Conservation (phyloP, 2,797 vertebrate species). For the Lycodopsis pacificus region DNA sequence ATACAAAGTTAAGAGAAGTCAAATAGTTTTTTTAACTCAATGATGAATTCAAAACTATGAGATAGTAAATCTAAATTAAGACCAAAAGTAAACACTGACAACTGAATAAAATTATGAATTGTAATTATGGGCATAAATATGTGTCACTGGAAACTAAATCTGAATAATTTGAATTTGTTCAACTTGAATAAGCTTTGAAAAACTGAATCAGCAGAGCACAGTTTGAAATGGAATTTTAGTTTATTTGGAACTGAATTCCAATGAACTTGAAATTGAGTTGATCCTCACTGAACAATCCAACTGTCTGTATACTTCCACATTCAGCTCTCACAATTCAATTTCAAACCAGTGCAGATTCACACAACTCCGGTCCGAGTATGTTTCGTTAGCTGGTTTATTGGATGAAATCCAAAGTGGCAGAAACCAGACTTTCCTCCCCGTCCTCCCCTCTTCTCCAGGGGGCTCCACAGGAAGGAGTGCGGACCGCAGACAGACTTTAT, state of each 20-base stretch:
- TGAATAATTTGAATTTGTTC: background rate
- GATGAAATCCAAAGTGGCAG: background rate
- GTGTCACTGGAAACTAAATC: background rate
- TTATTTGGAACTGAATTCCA: background rate
- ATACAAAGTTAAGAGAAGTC: background rate
- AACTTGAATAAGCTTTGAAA: background rate
- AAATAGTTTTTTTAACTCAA: background rate
- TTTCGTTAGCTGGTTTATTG: background rate
- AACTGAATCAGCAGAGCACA: background rate
- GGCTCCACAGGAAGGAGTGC: rapidly evolving
- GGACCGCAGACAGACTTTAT: rapidly evolving
- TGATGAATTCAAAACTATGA: background rate
- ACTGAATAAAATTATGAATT: background rate
- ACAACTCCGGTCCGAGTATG: rapidly evolving
- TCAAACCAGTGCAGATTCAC: background rate
- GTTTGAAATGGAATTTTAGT: background rate
- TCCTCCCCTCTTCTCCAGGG: background rate
- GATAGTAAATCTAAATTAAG: background rate
- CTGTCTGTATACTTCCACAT: background rate
- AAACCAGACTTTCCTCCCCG: background rate
- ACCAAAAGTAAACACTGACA: background rate
- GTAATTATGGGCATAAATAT: background rate
- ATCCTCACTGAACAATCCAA: background rate
- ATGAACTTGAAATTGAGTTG: background rate
- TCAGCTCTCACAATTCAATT: background rate